A percentile compares a stretch with the other conserved stretches of the same genome.
These are phyloP conservation scores for Macrobrachium nipponense DNA, from an alignment of 1,140 invertebrate species.

Conservation along the genomic window DNA sequence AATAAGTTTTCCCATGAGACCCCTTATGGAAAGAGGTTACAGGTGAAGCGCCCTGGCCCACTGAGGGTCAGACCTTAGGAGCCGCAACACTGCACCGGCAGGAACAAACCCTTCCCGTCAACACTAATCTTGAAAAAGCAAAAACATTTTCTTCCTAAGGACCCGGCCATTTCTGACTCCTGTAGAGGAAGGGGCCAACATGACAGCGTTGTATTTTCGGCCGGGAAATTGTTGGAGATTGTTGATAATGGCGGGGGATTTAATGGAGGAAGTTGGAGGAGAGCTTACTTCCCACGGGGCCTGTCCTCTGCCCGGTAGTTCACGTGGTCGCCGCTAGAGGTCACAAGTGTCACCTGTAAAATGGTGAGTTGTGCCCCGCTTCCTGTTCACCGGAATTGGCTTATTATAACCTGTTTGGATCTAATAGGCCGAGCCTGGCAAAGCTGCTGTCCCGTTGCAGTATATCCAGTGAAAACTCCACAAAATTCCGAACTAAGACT, in stretches of 20 bases:
- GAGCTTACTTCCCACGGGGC: slow-evolving; percentile 9
- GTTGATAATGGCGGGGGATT: slow-evolving; percentile 11
- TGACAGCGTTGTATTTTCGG: neutral
- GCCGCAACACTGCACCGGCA: neutral
- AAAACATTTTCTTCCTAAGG: neutral
- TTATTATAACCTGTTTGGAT: neutral
- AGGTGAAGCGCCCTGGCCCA: neutral
- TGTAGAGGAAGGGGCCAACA: neutral
- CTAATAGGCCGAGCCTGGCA: neutral
- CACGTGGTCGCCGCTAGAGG: slow-evolving; percentile 11
- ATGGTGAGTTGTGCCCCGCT: slow-evolving; percentile 8
- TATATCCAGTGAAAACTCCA: neutral
- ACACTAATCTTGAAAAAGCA: neutral
- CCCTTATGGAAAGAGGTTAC: neutral
- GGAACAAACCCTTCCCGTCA: neutral
- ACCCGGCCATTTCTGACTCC: neutral
- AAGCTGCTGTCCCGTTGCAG: neutral
- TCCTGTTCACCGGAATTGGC: neutral
- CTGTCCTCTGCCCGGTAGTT: slow-evolving; percentile 24
- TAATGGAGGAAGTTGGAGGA: slow-evolving; percentile 6
- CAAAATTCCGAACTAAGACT: too few relatives aligned
- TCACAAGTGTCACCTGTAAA: slow-evolving; percentile 5
- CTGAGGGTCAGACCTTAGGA: neutral
- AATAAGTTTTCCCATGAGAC: slow-evolving; percentile 5
- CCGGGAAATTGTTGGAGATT: slow-evolving; percentile 9